A percentile compares a stretch with the other conserved stretches of the same genome.
phyloP scores from a whole-genome alignment of 2,113 vertebrate genomes.

The Camarhynchus parvulus region DNA sequence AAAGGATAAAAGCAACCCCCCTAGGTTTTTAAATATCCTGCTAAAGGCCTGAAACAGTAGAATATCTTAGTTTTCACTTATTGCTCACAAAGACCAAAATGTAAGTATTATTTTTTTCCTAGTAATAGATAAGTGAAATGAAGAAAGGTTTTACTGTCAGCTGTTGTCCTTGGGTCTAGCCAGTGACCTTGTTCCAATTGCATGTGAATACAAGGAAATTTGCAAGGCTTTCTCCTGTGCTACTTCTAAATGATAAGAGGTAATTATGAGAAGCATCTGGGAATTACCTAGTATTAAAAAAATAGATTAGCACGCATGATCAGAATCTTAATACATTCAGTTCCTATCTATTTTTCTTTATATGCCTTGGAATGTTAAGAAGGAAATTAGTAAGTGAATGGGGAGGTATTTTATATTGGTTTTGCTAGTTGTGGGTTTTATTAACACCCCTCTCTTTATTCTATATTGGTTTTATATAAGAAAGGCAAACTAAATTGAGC shows the following conservation, averaged over 20 bases:
- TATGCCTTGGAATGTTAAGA: background rate
- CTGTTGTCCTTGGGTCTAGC: constrained; percentile 32
- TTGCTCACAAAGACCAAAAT: background rate
- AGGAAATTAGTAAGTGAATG: background rate
- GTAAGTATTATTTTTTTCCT: background rate
- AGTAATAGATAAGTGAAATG: background rate
- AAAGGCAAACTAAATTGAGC: background rate
- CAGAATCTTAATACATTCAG: constrained; percentile 15
- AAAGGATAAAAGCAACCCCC: background rate
- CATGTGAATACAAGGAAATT: constrained; percentile 24
- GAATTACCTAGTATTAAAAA: constrained; percentile 49
- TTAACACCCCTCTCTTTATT: background rate
- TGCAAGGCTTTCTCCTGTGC: constrained; percentile 1
- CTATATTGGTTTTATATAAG: background rate
- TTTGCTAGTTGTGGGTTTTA: background rate
- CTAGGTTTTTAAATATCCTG: background rate
- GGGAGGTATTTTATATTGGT: background rate
- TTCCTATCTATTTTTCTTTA: background rate
- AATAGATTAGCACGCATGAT: background rate
- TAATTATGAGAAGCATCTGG: constrained; percentile 53
- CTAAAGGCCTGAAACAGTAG: background rate
- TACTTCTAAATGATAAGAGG: background rate
- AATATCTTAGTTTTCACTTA: background rate
- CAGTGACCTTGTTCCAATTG: constrained; percentile 33
- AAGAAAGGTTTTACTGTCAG: background rate